Base-by-base conservation (phyloP, 2,888 invertebrate genomes). In the Clostera curtula region DNA sequence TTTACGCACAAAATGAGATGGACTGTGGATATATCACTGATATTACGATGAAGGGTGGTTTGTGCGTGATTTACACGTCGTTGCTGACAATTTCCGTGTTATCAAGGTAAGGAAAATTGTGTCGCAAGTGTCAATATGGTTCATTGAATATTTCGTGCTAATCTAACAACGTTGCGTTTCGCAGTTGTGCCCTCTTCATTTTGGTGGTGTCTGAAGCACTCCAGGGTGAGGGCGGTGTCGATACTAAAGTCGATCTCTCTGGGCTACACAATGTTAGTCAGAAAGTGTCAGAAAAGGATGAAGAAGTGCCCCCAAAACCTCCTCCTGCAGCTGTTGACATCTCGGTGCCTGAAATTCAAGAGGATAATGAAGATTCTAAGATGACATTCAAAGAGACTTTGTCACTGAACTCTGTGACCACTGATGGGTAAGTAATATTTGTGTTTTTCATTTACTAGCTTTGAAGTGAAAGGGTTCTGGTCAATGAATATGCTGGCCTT, bases 21-120 rank as follows among this genome's bases (percentile, higher is more conserved):
- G 70, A 75, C 63, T 70, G 72, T 74, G 64, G 69, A 76, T 74
- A 68, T 74, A 60, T 72, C 66, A 70, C 40, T 77, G 51, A 72
- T 74, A 66, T 63, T 82, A 86, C 76, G 77, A 88, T 88, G 88
- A 88, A 86, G 86, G 80, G 85, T 68, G 84, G 84, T 56, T 68
- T 87, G 59, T 80, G 80, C 64, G 65, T 84, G 49, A 77, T 87
- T 58, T 87, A 87, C 68, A 87, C 86, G 82, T 86, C 85, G 60
- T 72, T 88, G 59, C 77, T 88, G 73, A 83, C 87, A 40, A 85
- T 86, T 59, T 87, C 85, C 57, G 73, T 87, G 54, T 61, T 86
- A 30, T 88, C 87, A 41, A 88, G 88, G 88, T 87, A 65, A 43
- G 56, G 62, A 36, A 31, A 29, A 17, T 1, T 3, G 3, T 14